phyloP scores from a whole-genome alignment of 1,140 invertebrate genomes.

The Diuraphis noxia region DNA sequence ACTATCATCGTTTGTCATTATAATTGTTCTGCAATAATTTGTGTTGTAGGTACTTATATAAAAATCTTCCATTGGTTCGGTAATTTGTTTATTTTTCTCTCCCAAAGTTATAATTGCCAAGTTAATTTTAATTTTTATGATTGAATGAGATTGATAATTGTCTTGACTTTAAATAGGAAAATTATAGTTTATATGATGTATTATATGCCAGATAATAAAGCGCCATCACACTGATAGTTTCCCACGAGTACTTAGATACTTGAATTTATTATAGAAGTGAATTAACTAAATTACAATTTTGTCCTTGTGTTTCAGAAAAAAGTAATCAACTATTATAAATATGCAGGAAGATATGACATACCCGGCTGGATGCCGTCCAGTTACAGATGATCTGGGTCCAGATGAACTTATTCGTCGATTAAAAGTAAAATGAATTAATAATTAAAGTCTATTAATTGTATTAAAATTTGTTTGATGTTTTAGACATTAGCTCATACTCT shows the following conservation, averaged over 20 bases:
- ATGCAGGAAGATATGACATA: slow-evolving; percentile 74
- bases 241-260: not conserved
- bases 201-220: not conserved
- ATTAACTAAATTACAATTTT: not conserved
- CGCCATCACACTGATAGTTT: not conserved
- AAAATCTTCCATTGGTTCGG: not conserved
- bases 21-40: not conserved
- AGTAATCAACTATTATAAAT: not conserved
- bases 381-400: slow-evolving; percentile 88
- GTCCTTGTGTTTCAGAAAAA: not conserved
- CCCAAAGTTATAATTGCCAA: no score
- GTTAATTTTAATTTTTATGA: not conserved
- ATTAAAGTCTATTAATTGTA: not conserved
- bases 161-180: not conserved
- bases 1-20: not conserved
- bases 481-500: slow-evolving; percentile 86
- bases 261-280: not conserved
- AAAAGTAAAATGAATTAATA: slow-evolving; percentile 67
- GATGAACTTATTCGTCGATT: slow-evolving; percentile 93
- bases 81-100: not conserved
- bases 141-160: not conserved
- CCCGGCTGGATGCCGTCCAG: slow-evolving; percentile 82
- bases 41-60: not conserved
- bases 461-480: slow-evolving; percentile 18
- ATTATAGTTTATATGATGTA: not conserved